Evolutionary conservation across 2,113 vertebrate genomes (phyloP).

Genomic region (Romanogobio albipinnatus): DNA sequence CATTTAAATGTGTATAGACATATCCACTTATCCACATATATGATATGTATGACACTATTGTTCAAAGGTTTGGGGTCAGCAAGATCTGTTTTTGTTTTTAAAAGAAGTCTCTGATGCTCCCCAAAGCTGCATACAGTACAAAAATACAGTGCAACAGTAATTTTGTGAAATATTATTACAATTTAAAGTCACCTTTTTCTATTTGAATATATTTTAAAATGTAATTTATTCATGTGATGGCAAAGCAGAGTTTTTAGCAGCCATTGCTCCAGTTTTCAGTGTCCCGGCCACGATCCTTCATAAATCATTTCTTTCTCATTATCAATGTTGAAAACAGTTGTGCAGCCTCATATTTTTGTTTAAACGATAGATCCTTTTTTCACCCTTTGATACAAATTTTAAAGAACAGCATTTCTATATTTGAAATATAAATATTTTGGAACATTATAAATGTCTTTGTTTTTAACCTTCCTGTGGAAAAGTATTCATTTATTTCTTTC

Average conservation of each 20-base stretch:
- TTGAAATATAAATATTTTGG: neutral
- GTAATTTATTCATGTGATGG: neutral
- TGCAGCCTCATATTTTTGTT: too few species aligned
- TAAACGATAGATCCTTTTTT: too few species aligned
- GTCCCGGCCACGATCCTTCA: neutral
- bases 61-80: neutral
- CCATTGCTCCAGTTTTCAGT: neutral
- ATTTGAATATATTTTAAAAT: neutral
- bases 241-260: neutral
- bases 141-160: neutral
- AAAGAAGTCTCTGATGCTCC: neutral
- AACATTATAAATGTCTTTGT: neutral
- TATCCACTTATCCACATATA: neutral
- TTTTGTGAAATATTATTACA: too few species aligned
- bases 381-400: neutral
- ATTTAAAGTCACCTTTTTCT: neutral
- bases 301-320: neutral
- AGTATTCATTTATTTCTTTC: neutral
- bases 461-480: neutral
- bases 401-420: neutral
- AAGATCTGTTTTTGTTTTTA: neutral
- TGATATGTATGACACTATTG: neutral
- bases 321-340: neutral
- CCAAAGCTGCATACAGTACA: neutral
- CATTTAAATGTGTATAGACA: conserved; percentile 6